These are phyloP conservation scores for Cricetomys ansorgei DNA, from an alignment of 2,113 vertebrate genomes.

Conservation along the genomic window DNA sequence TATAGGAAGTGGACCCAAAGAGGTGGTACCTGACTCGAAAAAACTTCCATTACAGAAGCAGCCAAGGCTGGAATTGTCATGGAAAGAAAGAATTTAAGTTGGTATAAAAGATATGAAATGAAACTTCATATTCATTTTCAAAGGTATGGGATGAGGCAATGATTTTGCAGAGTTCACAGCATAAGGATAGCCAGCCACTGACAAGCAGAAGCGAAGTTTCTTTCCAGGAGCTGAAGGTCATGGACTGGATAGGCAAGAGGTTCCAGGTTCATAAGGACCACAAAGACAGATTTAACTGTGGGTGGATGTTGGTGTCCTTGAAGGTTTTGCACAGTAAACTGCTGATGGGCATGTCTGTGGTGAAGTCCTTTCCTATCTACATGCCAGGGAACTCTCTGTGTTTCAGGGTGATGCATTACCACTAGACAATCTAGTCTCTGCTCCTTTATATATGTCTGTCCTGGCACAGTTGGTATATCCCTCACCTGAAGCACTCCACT, in stretches of 20 bases:
- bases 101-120: not conserved
- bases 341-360: not conserved
- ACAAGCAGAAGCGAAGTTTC: not conserved
- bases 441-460: not conserved
- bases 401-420: not conserved
- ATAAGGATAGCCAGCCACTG: not conserved
- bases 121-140: not conserved
- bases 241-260: not conserved
- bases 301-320: not conserved
- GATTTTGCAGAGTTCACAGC: not conserved
- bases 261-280: not conserved
- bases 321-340: conserved; percentile 2
- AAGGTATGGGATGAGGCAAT: not conserved
- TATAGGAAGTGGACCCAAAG: not conserved
- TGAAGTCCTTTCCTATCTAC: not conserved
- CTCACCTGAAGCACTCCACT: not conserved
- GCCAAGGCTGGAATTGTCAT: not conserved
- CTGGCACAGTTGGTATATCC: not conserved
- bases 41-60: not conserved
- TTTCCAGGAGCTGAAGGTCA: not conserved
- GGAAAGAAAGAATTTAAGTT: not conserved
- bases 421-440: not conserved
- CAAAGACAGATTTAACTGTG: not conserved
- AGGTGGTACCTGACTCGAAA: not conserved
- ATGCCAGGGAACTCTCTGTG: not conserved